phyloP scores from a whole-genome alignment of 2,888 invertebrate genomes.

The Chrysopilus asiliformis region DNA sequence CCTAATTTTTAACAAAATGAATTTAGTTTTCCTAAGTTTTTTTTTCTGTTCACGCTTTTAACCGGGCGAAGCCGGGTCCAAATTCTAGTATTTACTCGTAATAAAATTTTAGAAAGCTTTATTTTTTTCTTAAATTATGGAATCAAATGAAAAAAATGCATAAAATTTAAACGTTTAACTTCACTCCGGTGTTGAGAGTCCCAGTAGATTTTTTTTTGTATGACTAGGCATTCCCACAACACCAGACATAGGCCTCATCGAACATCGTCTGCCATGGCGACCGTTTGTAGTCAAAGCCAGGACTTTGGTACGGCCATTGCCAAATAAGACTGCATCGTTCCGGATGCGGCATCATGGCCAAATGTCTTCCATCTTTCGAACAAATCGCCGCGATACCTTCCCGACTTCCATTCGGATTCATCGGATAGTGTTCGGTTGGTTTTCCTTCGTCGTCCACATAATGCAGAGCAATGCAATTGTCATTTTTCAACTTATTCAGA shows the following conservation, averaged over 20 bases:
- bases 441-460: slow-evolving; percentile 70
- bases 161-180: no score
- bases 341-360: slow-evolving; percentile 98
- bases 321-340: slow-evolving; percentile 81
- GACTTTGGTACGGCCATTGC: slow-evolving; percentile 72
- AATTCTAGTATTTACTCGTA: no score
- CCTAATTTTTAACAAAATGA: no score
- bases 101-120: no score
- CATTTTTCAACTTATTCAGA: slow-evolving; percentile 38
- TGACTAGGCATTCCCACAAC: slow-evolving; percentile 20
- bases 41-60: no score
- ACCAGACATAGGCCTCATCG: slow-evolving; percentile 73
- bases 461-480: slow-evolving; percentile 59
- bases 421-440: slow-evolving; percentile 72
- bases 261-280: slow-evolving; percentile 92
- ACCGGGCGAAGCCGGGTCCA: no score
- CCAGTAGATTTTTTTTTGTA: no score
- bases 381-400: slow-evolving; percentile 82
- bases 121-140: no score
- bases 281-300: slow-evolving; percentile 40
- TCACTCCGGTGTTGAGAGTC: no score
- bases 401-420: slow-evolving; percentile 86
- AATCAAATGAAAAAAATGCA: no score
- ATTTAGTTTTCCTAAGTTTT: no score
- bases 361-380: slow-evolving; percentile 80